Evolutionary conservation across 2,888 invertebrate species (phyloP), one percentile per base, ranked within the genome.

Genomic region (Aphodius sticticus): DNA sequence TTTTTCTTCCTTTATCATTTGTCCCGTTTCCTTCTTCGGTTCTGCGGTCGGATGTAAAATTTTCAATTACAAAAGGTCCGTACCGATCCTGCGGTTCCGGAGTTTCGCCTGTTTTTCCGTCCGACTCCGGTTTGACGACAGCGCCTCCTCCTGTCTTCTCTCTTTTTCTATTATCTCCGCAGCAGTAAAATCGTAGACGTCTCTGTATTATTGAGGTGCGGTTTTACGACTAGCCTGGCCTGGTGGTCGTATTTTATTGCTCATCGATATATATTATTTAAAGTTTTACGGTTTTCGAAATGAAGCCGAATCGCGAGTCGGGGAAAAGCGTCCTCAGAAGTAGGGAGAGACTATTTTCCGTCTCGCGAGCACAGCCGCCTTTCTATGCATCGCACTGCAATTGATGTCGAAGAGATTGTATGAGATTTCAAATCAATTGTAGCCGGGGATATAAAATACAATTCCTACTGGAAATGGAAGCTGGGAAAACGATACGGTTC

Each of bases 251-350:
- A 69, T 69, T 78, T 78, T 78, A 78, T 75, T 76, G 76, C 76
- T 69, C 78, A 70, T 76, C 78, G 70, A 78, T 76, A 69, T 53
- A 53, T 26, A 78, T 78, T 70, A 78, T 78, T 78, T 78, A 78
- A 78, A 78, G 76, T 78, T 78, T 70, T 69, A 70, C 76, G 53
- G 53, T 53, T 53, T 53, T 12, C 53, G 53, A 53, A 12, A 53
- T 53, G 53, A 12, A 9, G 53, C 9, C 7, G 12, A 53, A 53
- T 7, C 53, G 53, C 53, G 53, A 53, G 2, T 12, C 4, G 53
- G 2, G 53, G 53, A 53, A 53, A 53, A 1, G 26, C 53, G 6
- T 38, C 38, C 7, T 6, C 7, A 6, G 6, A 38, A 6, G 6
- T 7, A 38, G 38, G 12, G 53, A 53, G 12, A 53, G 3, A 53